A percentile compares a stretch with the other conserved stretches of the same genome.
Conservation (phyloP, 2,888 invertebrate genomes). For the Plusia festucae region DNA sequence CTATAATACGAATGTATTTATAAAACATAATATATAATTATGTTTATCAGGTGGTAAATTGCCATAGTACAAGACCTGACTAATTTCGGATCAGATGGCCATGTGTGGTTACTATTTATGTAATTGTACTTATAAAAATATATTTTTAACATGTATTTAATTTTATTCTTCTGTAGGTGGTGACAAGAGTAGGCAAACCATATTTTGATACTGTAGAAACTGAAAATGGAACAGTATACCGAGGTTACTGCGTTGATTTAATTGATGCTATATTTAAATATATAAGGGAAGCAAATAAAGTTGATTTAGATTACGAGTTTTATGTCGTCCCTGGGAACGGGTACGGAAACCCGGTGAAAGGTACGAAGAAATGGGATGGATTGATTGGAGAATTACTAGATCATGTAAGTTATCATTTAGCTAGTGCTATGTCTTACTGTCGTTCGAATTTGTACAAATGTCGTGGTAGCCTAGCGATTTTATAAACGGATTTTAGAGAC, state of each 20-base stretch:
- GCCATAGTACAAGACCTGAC: too few relatives aligned
- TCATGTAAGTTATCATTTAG: slow-evolving; percentile 87
- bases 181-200: slow-evolving; percentile 73
- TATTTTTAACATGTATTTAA: too few relatives aligned
- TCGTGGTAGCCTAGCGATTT: too few relatives aligned
- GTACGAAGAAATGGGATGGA: slow-evolving; percentile 93
- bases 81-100: too few relatives aligned
- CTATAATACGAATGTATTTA: too few relatives aligned
- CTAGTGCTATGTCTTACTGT: not conserved
- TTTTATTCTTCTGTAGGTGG: slow-evolving; percentile 89
- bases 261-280: slow-evolving; percentile 91
- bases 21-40: too few relatives aligned
- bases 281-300: slow-evolving; percentile 66
- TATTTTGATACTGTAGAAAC: slow-evolving; percentile 69
- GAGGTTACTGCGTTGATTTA: slow-evolving; percentile 96
- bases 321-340: slow-evolving; percentile 90
- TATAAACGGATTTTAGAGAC: too few relatives aligned
- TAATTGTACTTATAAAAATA: too few relatives aligned
- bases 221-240: slow-evolving; percentile 81
- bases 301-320: slow-evolving; percentile 90
- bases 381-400: slow-evolving; percentile 93
- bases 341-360: slow-evolving; percentile 91
- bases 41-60: too few relatives aligned
- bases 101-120: too few relatives aligned
- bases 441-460: too few relatives aligned